Conservation (phyloP, 2,113 vertebrate genomes). For the Plestiodon gilberti region DNA sequence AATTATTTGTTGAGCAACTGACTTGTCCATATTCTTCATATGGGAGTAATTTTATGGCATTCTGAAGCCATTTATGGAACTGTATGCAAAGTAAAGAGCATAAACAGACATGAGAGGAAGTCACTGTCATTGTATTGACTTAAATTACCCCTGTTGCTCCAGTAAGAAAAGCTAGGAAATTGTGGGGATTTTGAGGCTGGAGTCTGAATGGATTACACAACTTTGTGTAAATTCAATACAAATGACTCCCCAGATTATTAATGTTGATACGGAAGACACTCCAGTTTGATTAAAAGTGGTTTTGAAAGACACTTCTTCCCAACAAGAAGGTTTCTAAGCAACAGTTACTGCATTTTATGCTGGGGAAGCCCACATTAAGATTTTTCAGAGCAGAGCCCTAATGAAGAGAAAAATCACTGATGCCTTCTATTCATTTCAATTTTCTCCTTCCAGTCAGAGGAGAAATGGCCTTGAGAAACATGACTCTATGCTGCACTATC, state of each 20-base stretch:
- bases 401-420: conserved; percentile 23
- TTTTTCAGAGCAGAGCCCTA: conserved; percentile 14
- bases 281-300: conserved; percentile 9
- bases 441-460: conserved; percentile 6
- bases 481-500: conserved; percentile 5
- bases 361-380: conserved; percentile 3
- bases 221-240: neutral
- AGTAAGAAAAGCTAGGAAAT: neutral
- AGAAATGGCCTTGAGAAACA: conserved; percentile 12
- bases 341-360: neutral
- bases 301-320: conserved; percentile 1
- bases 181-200: neutral
- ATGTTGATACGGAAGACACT: neutral
- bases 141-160: neutral
- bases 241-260: neutral
- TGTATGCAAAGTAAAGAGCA: neutral
- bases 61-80: neutral
- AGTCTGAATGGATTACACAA: neutral
- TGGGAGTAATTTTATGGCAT: neutral
- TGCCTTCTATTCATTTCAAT: conserved; percentile 26
- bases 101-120: neutral
- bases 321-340: conserved; percentile 11
- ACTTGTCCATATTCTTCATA: neutral
- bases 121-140: neutral
- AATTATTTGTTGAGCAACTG: neutral